These are phyloP conservation scores for Aplysina aerophoba DNA, from an alignment of 37 sponge, comb jelly and placozoan species.

Conservation along the genomic window DNA sequence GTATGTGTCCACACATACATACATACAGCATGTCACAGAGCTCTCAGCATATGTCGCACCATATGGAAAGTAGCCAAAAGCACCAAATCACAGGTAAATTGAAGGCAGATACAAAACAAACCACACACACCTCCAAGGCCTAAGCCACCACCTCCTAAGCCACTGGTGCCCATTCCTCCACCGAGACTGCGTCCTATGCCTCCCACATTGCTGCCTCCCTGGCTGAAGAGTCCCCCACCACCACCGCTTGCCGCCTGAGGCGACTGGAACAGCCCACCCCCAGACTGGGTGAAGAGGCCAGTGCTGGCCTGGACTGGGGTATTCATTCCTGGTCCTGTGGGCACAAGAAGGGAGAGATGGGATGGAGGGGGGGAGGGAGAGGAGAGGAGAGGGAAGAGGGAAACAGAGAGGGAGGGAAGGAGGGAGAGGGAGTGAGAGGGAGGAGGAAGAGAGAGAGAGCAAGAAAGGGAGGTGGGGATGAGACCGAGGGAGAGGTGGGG, in stretches of 20 bases:
- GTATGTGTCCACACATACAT: neutral
- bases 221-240: conserved; percentile 32
- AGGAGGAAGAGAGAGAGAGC: neutral
- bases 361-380: conserved; percentile 1
- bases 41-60: no score
- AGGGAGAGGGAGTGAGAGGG: neutral
- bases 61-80: no score
- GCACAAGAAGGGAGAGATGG: neutral
- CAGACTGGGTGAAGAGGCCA: conserved; percentile 44
- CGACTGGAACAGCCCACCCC: conserved; percentile 41
- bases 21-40: no score
- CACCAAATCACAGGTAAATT: no score
- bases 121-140: conserved; percentile 32
- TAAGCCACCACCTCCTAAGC: conserved; percentile 34
- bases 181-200: conserved; percentile 35
- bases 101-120: no score
- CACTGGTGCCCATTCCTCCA: conserved; percentile 37
- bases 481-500: neutral
- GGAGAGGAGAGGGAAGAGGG: neutral
- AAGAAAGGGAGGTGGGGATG: neutral
- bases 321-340: neutral
- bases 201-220: conserved; percentile 42
- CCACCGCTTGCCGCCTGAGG: conserved; percentile 17
- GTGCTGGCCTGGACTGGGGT: neutral
- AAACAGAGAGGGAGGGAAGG: neutral